Evolutionary conservation across 2,888 invertebrate species (phyloP).

Genomic region (Oeneis ivallda): DNA sequence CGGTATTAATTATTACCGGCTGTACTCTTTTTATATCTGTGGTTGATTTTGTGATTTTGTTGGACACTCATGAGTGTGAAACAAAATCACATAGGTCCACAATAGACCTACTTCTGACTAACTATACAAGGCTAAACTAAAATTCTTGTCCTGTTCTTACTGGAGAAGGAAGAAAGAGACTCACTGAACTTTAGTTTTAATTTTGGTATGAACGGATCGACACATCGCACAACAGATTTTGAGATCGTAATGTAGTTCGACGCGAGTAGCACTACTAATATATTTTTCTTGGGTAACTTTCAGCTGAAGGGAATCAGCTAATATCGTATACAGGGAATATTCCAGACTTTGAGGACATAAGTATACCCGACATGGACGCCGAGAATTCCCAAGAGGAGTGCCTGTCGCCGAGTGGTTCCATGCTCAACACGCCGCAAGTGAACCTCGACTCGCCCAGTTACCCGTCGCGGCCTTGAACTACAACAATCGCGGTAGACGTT

Average conservation of each 20-base stretch:
- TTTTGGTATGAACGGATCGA: background rate
- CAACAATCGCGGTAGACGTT: no score
- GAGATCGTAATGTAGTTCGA: background rate
- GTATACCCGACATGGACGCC: constrained; percentile 66
- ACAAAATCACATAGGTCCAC: no score
- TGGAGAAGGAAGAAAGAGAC: background rate
- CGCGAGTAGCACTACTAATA: constrained; percentile 25
- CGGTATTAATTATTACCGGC: no score
- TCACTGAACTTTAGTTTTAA: background rate
- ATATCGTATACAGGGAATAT: constrained; percentile 80
- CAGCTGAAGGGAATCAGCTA: constrained; percentile 80
- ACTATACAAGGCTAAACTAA: background rate
- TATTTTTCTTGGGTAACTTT: constrained; percentile 56
- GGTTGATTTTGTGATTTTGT: no score
- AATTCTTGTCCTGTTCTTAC: background rate
- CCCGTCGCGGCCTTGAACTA: constrained; percentile 56
- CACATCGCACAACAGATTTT: no score
- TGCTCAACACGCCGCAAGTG: constrained; percentile 72
- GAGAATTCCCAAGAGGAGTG: constrained; percentile 60
- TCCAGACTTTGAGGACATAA: constrained; percentile 79
- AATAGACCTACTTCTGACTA: background rate
- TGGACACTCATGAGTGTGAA: no score
- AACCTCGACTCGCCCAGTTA: constrained; percentile 61
- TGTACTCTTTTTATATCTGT: no score
- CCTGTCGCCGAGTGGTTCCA: constrained; percentile 53